Conservation (phyloP, 2,888 invertebrate genomes). For the Dorcus parallelipipedus region DNA sequence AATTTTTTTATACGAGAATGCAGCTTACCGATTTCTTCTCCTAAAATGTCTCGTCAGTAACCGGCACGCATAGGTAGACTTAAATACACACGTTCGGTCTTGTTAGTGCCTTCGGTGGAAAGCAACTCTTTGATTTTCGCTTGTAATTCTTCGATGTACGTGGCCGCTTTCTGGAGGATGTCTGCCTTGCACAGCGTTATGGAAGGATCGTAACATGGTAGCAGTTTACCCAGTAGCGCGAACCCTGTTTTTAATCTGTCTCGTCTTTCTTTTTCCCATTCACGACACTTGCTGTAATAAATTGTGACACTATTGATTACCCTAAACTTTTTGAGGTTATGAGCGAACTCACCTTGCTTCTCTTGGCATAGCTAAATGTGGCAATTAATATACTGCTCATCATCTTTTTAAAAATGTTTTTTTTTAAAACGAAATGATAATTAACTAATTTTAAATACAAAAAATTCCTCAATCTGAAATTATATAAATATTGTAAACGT, state of each 20-base stretch:
- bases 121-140: slow-evolving; percentile 41
- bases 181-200: slow-evolving; percentile 45
- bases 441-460: too few species aligned
- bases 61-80: neutral
- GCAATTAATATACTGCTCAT: neutral
- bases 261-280: slow-evolving; percentile 69
- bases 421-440: too few species aligned
- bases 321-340: slow-evolving; percentile 8
- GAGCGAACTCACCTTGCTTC: slow-evolving; percentile 11
- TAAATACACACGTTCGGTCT: slow-evolving; percentile 26
- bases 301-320: neutral
- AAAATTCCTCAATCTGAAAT: too few species aligned
- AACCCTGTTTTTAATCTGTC: slow-evolving; percentile 61
- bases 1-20: slow-evolving; percentile 44
- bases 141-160: slow-evolving; percentile 45
- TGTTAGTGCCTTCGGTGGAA: slow-evolving; percentile 24
- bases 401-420: slow-evolving; percentile 7
- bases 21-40: slow-evolving; percentile 41
- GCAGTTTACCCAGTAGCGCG: slow-evolving; percentile 49
- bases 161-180: slow-evolving; percentile 45
- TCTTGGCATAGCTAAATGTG: slow-evolving; percentile 16
- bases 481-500: too few species aligned
- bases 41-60: slow-evolving; percentile 28
- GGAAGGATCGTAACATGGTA: slow-evolving; percentile 53
- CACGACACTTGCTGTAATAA: slow-evolving; percentile 57